These are phyloP conservation scores for Endotricha flammealis DNA, from an alignment of 2,888 invertebrate species.

Conservation along the genomic window DNA sequence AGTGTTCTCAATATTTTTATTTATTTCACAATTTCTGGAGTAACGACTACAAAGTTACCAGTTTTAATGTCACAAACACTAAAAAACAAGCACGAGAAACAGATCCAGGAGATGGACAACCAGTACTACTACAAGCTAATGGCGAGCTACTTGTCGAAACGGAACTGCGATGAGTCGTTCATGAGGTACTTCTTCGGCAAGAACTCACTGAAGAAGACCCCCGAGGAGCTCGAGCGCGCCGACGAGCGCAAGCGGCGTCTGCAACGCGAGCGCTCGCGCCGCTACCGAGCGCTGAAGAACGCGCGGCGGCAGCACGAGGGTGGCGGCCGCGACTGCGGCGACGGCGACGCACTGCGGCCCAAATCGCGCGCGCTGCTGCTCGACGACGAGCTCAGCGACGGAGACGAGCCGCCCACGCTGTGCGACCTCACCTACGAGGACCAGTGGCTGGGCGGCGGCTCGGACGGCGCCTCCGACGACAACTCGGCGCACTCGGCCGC, in stretches of 20 bases:
- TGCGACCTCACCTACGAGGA: conserved; percentile 62
- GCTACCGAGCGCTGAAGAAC: conserved; percentile 67
- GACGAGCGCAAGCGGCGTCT: conserved; percentile 66
- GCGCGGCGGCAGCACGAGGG: conserved; percentile 66
- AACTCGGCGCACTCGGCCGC: conserved; percentile 62
- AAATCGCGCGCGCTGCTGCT: conserved; percentile 41
- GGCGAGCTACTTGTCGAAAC: conserved; percentile 70
- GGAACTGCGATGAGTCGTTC: conserved; percentile 72
- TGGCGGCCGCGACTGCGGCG: conserved; percentile 37
- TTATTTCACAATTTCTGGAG: conserved; percentile 66
- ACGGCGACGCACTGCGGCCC: conserved; percentile 36
- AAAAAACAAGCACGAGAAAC: conserved; percentile 6
- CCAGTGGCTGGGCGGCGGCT: conserved; percentile 57
- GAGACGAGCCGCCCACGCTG: conserved; percentile 66
- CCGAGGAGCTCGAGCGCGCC: conserved; percentile 65
- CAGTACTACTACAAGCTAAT: conserved; percentile 72
- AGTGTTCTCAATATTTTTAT: conserved; percentile 71
- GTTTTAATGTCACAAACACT: conserved; percentile 10
- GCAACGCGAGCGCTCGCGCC: conserved; percentile 63
- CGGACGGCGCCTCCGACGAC: conserved; percentile 66
- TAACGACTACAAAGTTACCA: conserved; percentile 29
- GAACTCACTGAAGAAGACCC: conserved; percentile 63
- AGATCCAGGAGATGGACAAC: conserved; percentile 51
- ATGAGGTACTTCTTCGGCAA: conserved; percentile 74
- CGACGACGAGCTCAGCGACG: conserved; percentile 62